phyloP scores from a whole-genome alignment of 2,888 invertebrate species.

The Eristalinus sepulchralis region DNA sequence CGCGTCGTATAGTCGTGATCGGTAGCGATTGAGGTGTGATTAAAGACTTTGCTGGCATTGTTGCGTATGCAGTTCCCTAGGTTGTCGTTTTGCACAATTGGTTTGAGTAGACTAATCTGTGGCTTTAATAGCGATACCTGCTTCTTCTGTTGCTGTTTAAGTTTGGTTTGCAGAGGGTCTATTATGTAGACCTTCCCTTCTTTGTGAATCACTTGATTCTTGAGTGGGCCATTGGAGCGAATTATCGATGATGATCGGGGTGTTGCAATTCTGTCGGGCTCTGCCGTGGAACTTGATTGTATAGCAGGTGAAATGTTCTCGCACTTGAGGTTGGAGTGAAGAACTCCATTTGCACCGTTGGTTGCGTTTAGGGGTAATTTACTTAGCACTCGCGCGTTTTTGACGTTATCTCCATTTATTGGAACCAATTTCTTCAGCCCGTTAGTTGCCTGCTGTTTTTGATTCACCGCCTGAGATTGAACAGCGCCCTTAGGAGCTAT shows the following conservation, averaged over 20 bases:
- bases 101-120: constrained; percentile 78
- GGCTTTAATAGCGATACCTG: constrained; percentile 80
- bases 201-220: constrained; percentile 78
- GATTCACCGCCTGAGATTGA: not conserved
- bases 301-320: not conserved
- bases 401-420: constrained; percentile 18
- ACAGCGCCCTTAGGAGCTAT: constrained; percentile 62
- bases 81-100: constrained; percentile 59
- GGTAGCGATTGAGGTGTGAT: constrained; percentile 57
- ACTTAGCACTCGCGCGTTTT: constrained; percentile 3
- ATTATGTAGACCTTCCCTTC: constrained; percentile 80
- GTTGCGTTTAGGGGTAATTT: constrained; percentile 3
- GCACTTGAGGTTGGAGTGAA: not conserved
- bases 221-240: constrained; percentile 40
- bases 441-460: constrained; percentile 18
- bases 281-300: not conserved
- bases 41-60: constrained; percentile 66
- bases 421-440: constrained; percentile 12
- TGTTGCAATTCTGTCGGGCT: not conserved
- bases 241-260: constrained; percentile 13
- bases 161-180: constrained; percentile 78
- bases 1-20: constrained; percentile 63
- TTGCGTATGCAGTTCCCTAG: constrained; percentile 56
- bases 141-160: constrained; percentile 77
- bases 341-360: constrained; percentile 20